Conservation (phyloP, 2,797 vertebrate species). For the Cyprinodon diabolis region DNA sequence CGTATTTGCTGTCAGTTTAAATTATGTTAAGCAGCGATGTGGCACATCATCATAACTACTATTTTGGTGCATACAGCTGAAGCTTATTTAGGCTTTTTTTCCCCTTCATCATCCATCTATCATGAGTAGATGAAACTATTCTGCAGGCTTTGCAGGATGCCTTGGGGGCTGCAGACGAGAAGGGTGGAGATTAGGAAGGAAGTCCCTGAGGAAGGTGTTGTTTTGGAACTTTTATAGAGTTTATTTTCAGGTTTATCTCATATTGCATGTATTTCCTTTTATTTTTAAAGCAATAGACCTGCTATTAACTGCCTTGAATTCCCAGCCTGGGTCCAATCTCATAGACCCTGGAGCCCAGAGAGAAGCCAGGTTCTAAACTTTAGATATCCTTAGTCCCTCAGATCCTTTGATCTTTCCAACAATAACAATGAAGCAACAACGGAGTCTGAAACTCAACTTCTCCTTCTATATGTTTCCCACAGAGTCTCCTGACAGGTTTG, state of each 20-base stretch:
- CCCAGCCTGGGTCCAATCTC: conserved; percentile 29
- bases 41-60: conserved; percentile 34
- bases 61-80: conserved; percentile 9
- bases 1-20: conserved; percentile 50
- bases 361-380: conserved; percentile 28
- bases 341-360: conserved; percentile 27
- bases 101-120: conserved; percentile 16
- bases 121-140: background rate
- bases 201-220: conserved; percentile 39
- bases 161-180: conserved; percentile 9
- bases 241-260: conserved; percentile 37
- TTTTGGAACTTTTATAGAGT: conserved; percentile 44
- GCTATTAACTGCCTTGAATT: conserved; percentile 18
- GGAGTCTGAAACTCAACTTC: conserved; percentile 7
- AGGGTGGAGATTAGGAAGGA: conserved; percentile 29
- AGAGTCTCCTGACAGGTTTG: conserved; percentile 97
- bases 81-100: background rate
- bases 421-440: conserved; percentile 6
- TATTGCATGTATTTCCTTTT: background rate
- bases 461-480: conserved; percentile 31
- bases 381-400: conserved; percentile 28
- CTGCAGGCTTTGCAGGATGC: conserved; percentile 3
- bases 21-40: conserved; percentile 44
- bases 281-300: conserved; percentile 5
- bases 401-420: background rate